Percentiles rank a stretch among this genome's conserved stretches.
phyloP scores from a whole-genome alignment of 2,797 vertebrate genomes.

The Podarcis siculus region DNA sequence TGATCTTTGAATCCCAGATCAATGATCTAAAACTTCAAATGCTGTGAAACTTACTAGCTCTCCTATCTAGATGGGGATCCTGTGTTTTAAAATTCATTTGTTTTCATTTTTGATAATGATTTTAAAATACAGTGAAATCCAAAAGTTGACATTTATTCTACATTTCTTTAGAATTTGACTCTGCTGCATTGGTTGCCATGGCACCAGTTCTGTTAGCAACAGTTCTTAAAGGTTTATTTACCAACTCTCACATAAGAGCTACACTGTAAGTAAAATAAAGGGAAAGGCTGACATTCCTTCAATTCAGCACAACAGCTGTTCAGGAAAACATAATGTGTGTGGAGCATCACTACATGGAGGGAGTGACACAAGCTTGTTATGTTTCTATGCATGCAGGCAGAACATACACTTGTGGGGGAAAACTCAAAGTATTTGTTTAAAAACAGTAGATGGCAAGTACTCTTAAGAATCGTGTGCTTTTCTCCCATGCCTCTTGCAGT shows the following conservation, averaged over 20 bases:
- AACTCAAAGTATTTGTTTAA: not conserved
- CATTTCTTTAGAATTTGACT: conserved; percentile 40
- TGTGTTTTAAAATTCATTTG: not conserved
- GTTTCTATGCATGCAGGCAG: not conserved
- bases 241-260: conserved; percentile 35
- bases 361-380: not conserved
- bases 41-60: not conserved
- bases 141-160: conserved; percentile 18
- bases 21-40: not conserved
- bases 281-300: not conserved
- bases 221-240: conserved; percentile 23
- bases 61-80: not conserved
- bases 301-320: not conserved
- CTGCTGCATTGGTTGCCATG: conserved; percentile 55
- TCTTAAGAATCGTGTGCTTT: not conserved
- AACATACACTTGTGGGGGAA: not conserved
- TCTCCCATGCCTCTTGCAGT: not conserved
- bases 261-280: not conserved
- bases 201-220: conserved; percentile 47
- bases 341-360: not conserved
- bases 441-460: not conserved
- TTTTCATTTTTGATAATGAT: not conserved
- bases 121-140: conserved; percentile 20
- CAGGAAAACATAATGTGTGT: not conserved
- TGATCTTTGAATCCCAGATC: not conserved